Base-by-base conservation (phyloP, 2,797 vertebrate species). In the Sebastes hubbsi region DNA sequence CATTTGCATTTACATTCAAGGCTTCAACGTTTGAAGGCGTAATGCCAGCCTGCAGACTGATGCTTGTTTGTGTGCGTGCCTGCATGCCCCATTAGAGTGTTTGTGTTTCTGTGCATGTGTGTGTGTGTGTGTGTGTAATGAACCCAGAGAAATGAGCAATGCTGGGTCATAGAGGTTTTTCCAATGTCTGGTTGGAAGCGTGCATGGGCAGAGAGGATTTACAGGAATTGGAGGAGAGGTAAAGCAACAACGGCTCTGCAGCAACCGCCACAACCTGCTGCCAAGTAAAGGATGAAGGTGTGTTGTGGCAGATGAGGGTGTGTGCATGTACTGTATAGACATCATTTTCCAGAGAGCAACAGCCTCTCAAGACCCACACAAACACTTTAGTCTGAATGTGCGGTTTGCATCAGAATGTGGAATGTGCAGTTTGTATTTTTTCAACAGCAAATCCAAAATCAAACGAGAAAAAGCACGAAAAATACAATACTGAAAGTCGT, bases 191-290 rank as follows among this genome's bases (percentile, higher is more conserved):
- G 3, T 25, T 75, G 49, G 36, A 70, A 75, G 58, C 24, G 1
- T 62, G 52, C 59, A 62, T 13, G 9, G 8, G 3, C 11, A 52
- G 61, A 66, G 22, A 56, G 74, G 66, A 87, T 89, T 92, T 90
- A 77, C 60, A 9, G 75, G 72, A 89, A 86, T 20, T 70, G 65
- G 64, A 38, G 52, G 22, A 75, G 70, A 64, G 49, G 52, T 83
- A 56, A 77, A 12, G 73, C n/a, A 80, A 68, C 46, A 78, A 69
- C 10, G 0, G 32, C 27, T 70, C 42, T 63, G 22, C 25, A 79
- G 52, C 8, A 61, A 70, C 18, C 14, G 42, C 58, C 68, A 22
- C 7, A 16, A 46, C 16, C 49, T 14, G 4, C 49, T 80, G 75
- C 75, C 73, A 80, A 70, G 25, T 64, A 78, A 76, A 55, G 29